A percentile compares a stretch with the other conserved stretches of the same genome.
phyloP scores from a whole-genome alignment of 2,113 vertebrate genomes.

The Colistium nudipinnis region DNA sequence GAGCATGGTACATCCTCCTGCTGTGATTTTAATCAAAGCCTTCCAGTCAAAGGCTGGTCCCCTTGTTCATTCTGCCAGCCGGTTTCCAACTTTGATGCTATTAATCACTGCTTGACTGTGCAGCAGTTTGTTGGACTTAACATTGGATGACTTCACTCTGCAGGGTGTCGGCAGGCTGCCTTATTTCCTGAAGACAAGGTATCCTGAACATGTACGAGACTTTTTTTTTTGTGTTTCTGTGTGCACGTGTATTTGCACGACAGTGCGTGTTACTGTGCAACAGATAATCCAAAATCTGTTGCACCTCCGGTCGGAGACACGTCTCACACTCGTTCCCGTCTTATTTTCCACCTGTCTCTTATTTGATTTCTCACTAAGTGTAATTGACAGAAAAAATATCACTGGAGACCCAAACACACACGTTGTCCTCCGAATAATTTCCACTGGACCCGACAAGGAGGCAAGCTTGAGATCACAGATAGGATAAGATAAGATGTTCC shows the following conservation, averaged over 20 bases:
- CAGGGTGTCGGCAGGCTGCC: constrained; percentile 6
- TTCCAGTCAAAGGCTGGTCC: constrained; percentile 1
- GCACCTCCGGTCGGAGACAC: constrained; percentile 3
- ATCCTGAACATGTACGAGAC: constrained; percentile 29
- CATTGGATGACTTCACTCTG: constrained; percentile 23
- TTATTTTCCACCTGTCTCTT: neutral
- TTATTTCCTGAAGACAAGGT: constrained; percentile 23
- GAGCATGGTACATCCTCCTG: fast-evolving
- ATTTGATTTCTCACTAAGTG: neutral
- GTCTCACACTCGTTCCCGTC: neutral
- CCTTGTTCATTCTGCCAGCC: constrained; percentile 7
- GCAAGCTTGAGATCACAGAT: neutral
- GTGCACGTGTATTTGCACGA: no score
- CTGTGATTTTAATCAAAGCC: neutral
- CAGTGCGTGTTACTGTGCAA: neutral
- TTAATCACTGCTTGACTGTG: constrained; percentile 12
- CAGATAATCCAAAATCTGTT: neutral
- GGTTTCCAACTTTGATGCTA: constrained; percentile 14
- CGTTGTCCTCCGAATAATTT: neutral
- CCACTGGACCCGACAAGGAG: constrained; percentile 12
- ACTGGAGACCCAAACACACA: neutral
- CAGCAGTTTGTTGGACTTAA: constrained; percentile 6
- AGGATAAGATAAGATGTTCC: no score
- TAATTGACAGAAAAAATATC: no score
- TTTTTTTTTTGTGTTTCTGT: no score